Evolutionary conservation across 2,797 vertebrate genomes (phyloP), one percentile per base, ranked within the genome.

Genomic region (Mionectes olivaceus): DNA sequence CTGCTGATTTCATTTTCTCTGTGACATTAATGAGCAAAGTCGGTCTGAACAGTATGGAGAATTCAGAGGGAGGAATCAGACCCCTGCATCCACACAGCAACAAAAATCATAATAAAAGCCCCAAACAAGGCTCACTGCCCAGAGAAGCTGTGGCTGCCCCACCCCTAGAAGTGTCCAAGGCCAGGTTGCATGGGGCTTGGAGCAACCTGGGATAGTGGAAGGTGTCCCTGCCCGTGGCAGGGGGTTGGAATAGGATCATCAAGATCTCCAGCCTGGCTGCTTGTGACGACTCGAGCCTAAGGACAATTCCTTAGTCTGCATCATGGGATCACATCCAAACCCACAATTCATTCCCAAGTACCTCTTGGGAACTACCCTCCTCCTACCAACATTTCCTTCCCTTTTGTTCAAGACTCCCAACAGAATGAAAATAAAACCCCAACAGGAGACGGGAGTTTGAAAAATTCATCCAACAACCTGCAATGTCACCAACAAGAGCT

Each of bases 251-350:
- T 11, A 24, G 39, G 30, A 9, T 10, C 33, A 10, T 10, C 46
- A 47, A 32, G 53, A 35, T 35, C 39, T 22, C 43, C 84, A 68
- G 28, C 21, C 77, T 28, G 52, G 25, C 32, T 78, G 65, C 61
- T 19, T 5, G n/a, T 21, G 3, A 19, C 1, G 0, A 4, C 50
- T 64, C 3, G 0, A 60, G 5, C 52, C 37, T 47, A 25, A 68
- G 33, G 19, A 16, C 8, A 53, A 44, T 30, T 71, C 50, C 55
- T 68, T 23, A 8, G 8, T 43, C 35, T 39, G 46, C 28, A 16
- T 15, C 63, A 1, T 1, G 32, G 6, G 2, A 21, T 68, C 68
- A 44, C 53, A n/a, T 49, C 56, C 57, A 83, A 89, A 13, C 7
- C 30, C 81, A 22, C 63, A 22, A 10, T 32, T 87, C 30, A 7